These are phyloP conservation scores for Temnopleurus reevesii DNA, from an alignment of 53 echinoderm and acorn worm genomes.

Conservation along the genomic window DNA sequence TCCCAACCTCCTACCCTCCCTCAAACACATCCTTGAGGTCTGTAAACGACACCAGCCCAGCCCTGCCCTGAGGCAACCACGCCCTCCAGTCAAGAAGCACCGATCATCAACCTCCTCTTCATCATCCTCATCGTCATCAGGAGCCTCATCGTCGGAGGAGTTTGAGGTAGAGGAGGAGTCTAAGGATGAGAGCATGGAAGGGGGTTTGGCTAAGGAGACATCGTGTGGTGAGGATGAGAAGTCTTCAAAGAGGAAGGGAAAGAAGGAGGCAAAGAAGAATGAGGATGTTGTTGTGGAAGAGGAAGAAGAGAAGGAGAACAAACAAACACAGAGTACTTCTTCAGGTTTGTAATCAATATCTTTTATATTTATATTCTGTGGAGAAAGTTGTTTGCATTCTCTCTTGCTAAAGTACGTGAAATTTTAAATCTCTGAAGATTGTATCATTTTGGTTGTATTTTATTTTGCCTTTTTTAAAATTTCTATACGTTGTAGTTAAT, in stretches of 20 bases:
- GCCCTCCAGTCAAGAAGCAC: slow-evolving; percentile 20
- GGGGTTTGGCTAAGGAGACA: neutral
- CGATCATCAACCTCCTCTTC: slow-evolving; percentile 20
- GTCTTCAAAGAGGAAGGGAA: slow-evolving; percentile 25
- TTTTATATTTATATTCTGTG: no score
- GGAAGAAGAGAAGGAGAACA: neutral
- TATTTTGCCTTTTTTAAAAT: no score
- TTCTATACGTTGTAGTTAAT: no score
- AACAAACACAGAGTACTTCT: slow-evolving; percentile 21
- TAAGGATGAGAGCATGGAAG: neutral
- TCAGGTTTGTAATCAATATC: neutral
- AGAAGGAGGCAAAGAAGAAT: neutral
- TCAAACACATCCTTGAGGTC: slow-evolving; percentile 67
- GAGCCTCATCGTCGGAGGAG: slow-evolving; percentile 20
- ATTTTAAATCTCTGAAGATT: no score
- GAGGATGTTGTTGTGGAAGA: neutral
- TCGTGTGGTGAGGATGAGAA: slow-evolving; percentile 38
- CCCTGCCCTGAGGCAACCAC: neutral
- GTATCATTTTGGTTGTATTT: no score
- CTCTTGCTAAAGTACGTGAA: no score
- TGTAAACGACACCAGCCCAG: slow-evolving; percentile 65
- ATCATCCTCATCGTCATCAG: slow-evolving; percentile 31
- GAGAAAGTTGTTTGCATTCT: no score
- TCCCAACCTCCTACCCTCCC: slow-evolving; percentile 60
- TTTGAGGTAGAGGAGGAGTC: slow-evolving; percentile 9